Evolutionary conservation across 2,797 vertebrate species (phyloP).

Genomic region (Pipistrellus pipistrellus): DNA sequence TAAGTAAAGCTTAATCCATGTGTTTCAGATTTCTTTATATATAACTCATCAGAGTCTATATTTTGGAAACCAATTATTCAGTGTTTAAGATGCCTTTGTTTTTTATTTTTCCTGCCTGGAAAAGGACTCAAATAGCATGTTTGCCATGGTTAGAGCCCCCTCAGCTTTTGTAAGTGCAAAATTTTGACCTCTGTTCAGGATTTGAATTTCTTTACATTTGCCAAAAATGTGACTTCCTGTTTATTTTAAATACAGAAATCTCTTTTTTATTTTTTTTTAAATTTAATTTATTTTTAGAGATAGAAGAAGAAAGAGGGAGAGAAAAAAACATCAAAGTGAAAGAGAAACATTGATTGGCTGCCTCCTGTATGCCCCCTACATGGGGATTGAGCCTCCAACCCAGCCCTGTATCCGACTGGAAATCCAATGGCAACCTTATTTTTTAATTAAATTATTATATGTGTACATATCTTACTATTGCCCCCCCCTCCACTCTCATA

Average conservation of each 20-base stretch:
- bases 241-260: constrained; percentile 59
- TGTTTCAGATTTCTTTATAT: constrained; percentile 80
- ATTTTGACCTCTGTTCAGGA: constrained; percentile 38
- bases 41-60: constrained; percentile 70
- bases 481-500: too few relatives aligned
- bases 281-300: background rate
- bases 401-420: background rate
- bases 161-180: constrained; percentile 43
- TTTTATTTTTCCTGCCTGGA: constrained; percentile 50
- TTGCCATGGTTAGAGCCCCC: constrained; percentile 26
- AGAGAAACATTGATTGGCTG: background rate
- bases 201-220: constrained; percentile 63
- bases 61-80: constrained; percentile 56
- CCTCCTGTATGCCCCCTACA: background rate
- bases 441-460: too few relatives aligned
- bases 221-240: constrained; percentile 70
- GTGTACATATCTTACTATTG: too few relatives aligned
- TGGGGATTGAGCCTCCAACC: background rate
- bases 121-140: background rate
- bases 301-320: background rate
- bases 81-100: constrained; percentile 58
- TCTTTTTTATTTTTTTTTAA: background rate
- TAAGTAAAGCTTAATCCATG: constrained; percentile 81
- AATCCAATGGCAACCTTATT: background rate
- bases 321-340: background rate